Conservation (phyloP, 64 coral and sea anemone species). For the Stichodactyla helianthus region DNA sequence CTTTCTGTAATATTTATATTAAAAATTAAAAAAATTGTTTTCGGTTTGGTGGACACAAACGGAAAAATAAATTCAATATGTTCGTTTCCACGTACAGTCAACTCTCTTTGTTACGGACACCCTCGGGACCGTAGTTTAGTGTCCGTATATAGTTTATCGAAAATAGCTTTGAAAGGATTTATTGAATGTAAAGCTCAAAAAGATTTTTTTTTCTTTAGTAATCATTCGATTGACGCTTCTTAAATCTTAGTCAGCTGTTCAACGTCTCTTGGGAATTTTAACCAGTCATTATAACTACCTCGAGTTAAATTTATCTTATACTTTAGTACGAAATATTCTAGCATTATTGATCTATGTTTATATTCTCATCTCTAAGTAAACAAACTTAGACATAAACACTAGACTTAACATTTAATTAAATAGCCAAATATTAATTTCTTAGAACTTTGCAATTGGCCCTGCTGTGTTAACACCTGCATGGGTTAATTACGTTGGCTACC, state of each 20-base stretch:
- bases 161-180: no score
- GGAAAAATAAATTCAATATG: no score
- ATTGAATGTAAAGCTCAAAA: background rate
- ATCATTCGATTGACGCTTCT: background rate
- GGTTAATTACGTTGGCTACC: no score
- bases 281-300: background rate
- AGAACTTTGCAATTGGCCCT: background rate
- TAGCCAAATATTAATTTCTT: background rate
- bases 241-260: background rate
- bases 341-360: background rate
- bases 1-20: no score
- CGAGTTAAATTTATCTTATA: background rate
- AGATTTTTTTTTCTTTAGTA: background rate
- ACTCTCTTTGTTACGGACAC: no score
- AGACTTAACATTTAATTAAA: background rate
- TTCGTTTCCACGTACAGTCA: no score
- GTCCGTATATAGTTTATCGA: no score
- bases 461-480: background rate
- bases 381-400: background rate
- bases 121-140: no score
- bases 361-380: background rate
- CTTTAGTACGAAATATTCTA: background rate
- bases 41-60: no score
- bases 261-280: background rate
- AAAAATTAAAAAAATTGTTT: background rate